Base-by-base conservation (phyloP, 2,888 invertebrate species). In the Dryocosmus kuriphilus region DNA sequence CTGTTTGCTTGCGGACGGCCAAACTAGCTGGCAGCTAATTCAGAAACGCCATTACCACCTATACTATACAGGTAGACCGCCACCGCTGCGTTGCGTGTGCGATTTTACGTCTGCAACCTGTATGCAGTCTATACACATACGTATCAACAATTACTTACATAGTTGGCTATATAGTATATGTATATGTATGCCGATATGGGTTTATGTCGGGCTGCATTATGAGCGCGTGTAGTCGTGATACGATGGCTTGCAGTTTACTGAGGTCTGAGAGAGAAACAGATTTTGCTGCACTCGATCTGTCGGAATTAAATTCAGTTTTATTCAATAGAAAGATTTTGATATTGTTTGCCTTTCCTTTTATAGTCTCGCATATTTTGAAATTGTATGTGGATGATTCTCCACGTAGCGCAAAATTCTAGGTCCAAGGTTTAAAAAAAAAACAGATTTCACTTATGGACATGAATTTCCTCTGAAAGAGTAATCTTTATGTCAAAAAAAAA, bases 1-100 rank as follows among this genome's bases (percentile, higher is more conserved):
- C 90, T 90, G 90, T 90, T 90, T 90, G 89, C 90, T 89, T 89
- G 90, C 89, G 90, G 90, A 88, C 88, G 89, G 89, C 90, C 90
- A 90, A 90, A 90, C 90, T 90, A 90, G 89, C 89, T 90, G 83
- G 85, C 85, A 90, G 90, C 90, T 90, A 90, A 90, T 90, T 90
- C 90, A 90, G 90, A 90, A 89, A 90, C 90, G 89, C 90, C 90
- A 90, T 90, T 90, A 90, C 89, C 89, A 88, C 87, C 87, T 87
- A 85, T 85, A 85, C 63, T 81, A 55, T 51, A n/a, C n/a, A 71
- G 71, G 71, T 32, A 55, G 30, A 51, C 82, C 77, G 78, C 82
- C 83, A 79, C 78, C 80, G 75, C 79, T 80, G 79, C 81, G 79
- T 73, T 76, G 74, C 75, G 65, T 78, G 76, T 77, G 79, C 30